A percentile compares a stretch with the other conserved stretches of the same genome.
Evolutionary conservation across 2,888 invertebrate species (phyloP).

Genomic region (Drosophila algonquin): DNA sequence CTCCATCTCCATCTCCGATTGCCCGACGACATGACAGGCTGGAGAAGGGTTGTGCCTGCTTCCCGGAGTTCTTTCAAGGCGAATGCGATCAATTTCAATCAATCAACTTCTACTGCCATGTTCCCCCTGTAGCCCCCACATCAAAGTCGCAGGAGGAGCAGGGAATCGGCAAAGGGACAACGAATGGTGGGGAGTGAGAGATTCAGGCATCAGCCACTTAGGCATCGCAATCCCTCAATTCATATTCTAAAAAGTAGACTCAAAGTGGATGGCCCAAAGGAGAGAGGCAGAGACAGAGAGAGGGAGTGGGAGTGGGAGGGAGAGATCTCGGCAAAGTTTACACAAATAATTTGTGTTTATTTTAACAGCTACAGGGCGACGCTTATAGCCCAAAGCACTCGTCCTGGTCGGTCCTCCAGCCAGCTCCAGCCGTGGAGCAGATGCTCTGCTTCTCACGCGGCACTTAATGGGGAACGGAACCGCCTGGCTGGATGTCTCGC

Average conservation of each 20-base stretch:
- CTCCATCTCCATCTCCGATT: conserved; percentile 16
- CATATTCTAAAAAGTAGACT: conserved; percentile 14
- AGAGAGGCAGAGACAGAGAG: conserved; percentile 25
- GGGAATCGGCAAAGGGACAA: conserved; percentile 11
- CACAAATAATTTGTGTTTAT: conserved; percentile 78
- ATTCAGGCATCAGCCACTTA: conserved; percentile 52
- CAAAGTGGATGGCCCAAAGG: not conserved
- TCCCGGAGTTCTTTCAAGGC: conserved; percentile 18
- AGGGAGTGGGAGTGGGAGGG: conserved; percentile 18
- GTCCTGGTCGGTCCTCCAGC: conserved; percentile 11
- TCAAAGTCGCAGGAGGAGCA: conserved; percentile 50
- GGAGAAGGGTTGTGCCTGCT: conserved; percentile 31
- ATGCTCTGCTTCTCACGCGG: conserved; percentile 69
- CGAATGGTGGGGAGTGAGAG: conserved; percentile 1
- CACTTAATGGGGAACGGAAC: conserved; percentile 63
- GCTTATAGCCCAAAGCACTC: conserved; percentile 48
- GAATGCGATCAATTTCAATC: conserved; percentile 73
- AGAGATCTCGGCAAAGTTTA: conserved; percentile 70
- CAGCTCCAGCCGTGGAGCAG: conserved; percentile 31
- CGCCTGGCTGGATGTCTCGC: not conserved
- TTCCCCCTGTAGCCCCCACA: conserved; percentile 34
- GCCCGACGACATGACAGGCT: conserved; percentile 33
- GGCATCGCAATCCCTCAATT: conserved; percentile 55
- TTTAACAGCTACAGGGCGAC: conserved; percentile 69
- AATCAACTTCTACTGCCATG: conserved; percentile 57